Evolutionary conservation across 1,140 invertebrate species (phyloP).

Genomic region (Diachasma alloeum): DNA sequence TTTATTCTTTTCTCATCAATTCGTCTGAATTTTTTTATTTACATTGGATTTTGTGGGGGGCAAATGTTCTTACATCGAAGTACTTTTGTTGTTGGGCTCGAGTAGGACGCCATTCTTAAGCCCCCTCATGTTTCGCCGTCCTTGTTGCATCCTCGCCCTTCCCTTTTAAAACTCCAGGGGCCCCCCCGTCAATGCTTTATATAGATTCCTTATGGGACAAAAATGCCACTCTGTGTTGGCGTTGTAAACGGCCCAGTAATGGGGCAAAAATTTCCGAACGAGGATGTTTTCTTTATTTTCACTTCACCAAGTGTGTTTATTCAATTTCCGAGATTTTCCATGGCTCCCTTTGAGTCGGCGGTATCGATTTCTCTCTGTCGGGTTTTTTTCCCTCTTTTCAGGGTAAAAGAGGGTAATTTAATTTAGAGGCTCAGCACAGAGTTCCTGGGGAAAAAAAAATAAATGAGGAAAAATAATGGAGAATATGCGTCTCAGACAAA

Average conservation of each 20-base stretch:
- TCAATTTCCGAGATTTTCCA: background rate
- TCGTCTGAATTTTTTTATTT: background rate
- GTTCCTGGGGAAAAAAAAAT: background rate
- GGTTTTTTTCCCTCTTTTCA: background rate
- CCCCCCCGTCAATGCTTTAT: background rate
- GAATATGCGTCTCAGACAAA: background rate
- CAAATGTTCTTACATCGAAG: constrained; percentile 26
- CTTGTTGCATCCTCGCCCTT: constrained; percentile 28
- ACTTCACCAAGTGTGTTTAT: background rate
- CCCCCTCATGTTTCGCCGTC: constrained; percentile 8
- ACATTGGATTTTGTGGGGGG: background rate
- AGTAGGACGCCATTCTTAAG: constrained; percentile 32
- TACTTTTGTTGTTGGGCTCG: constrained; percentile 19
- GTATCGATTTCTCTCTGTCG: background rate
- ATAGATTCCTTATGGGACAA: constrained; percentile 12
- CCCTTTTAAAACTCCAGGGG: constrained; percentile 13
- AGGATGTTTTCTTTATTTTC: background rate
- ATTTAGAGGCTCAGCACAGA: background rate
- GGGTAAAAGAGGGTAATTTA: background rate
- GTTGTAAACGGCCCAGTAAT: background rate
- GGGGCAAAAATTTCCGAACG: background rate
- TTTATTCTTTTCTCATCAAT: no score
- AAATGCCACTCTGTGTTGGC: background rate
- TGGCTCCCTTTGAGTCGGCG: background rate
- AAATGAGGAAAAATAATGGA: background rate